These are phyloP conservation scores for Apeltes quadracus DNA, from an alignment of 2,113 vertebrate species.

Conservation along the genomic window DNA sequence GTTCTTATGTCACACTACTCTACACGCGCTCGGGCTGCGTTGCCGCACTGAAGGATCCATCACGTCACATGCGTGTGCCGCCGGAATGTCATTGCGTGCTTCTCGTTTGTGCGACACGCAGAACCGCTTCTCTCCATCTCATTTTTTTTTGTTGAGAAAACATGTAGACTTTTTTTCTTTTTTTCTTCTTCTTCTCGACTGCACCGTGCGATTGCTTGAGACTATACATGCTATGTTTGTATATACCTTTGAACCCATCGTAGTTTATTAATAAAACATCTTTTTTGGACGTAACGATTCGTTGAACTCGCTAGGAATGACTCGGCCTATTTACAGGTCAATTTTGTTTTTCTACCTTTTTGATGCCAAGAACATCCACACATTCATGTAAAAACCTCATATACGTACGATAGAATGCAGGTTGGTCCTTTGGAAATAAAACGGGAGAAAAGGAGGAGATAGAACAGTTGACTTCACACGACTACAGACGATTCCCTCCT, in stretches of 20 bases:
- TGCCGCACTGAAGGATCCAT: constrained; percentile 46
- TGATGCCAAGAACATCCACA: constrained; percentile 81
- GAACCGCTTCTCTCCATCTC: constrained; percentile 54
- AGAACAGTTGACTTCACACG: constrained; percentile 28
- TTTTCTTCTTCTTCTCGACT: constrained; percentile 68
- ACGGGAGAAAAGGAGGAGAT: constrained; percentile 27
- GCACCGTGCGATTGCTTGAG: constrained; percentile 84
- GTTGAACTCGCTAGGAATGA: constrained; percentile 77
- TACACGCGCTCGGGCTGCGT: constrained; percentile 77
- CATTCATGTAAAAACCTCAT: constrained; percentile 81
- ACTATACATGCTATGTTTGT: constrained; percentile 86
- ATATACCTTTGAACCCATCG: constrained; percentile 78
- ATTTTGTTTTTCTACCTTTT: constrained; percentile 64
- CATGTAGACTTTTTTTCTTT: constrained; percentile 75
- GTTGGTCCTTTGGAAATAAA: constrained; percentile 51
- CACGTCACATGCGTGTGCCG: constrained; percentile 86
- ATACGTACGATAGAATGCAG: constrained; percentile 71
- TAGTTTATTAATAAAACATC: constrained; percentile 76
- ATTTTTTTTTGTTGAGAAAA: constrained; percentile 68
- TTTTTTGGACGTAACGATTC: constrained; percentile 79
- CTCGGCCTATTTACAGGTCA: constrained; percentile 80
- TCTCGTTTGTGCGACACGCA: constrained; percentile 60
- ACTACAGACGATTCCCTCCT: constrained; percentile 27
- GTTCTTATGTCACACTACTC: constrained; percentile 85
- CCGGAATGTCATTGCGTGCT: constrained; percentile 68